These are phyloP conservation scores for Drosophila maculinotata DNA, from an alignment of 2,888 invertebrate species.

Conservation along the genomic window DNA sequence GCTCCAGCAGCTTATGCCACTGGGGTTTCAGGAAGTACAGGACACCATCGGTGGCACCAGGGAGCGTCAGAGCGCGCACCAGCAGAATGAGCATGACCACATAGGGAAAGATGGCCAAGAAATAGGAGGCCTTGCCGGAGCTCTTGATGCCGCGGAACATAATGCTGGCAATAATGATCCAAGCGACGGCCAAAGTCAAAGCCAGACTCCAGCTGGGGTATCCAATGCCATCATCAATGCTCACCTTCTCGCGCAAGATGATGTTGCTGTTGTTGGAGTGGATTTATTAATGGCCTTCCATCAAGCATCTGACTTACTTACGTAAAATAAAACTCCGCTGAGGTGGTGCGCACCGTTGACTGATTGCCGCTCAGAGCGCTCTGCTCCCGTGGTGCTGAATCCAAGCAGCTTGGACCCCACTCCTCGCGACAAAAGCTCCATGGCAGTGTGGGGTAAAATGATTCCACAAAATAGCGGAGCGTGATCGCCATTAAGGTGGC, in stretches of 20 bases:
- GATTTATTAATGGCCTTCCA: constrained; percentile 2
- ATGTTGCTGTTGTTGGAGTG: constrained; percentile 84
- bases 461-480: constrained; percentile 88
- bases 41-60: constrained; percentile 88
- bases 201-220: constrained; percentile 86
- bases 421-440: constrained; percentile 87
- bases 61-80: constrained; percentile 87
- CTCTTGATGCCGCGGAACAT: constrained; percentile 87
- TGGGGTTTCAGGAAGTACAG: constrained; percentile 88
- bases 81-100: constrained; percentile 87
- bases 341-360: constrained; percentile 71
- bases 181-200: constrained; percentile 86
- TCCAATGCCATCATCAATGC: constrained; percentile 87
- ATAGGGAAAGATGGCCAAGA: constrained; percentile 90
- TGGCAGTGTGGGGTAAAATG: constrained; percentile 87
- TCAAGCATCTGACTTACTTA: constrained; percentile 65
- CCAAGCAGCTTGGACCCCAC: constrained; percentile 85
- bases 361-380: constrained; percentile 12
- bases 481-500: constrained; percentile 89
- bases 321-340: constrained; percentile 85
- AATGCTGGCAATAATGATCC: constrained; percentile 86
- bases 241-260: constrained; percentile 86
- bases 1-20: constrained; percentile 86
- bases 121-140: constrained; percentile 89
- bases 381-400: constrained; percentile 66